Evolutionary conservation across 2,888 invertebrate genomes (phyloP), one percentile per base, ranked within the genome.

Genomic region (Amphipoea lucens): DNA sequence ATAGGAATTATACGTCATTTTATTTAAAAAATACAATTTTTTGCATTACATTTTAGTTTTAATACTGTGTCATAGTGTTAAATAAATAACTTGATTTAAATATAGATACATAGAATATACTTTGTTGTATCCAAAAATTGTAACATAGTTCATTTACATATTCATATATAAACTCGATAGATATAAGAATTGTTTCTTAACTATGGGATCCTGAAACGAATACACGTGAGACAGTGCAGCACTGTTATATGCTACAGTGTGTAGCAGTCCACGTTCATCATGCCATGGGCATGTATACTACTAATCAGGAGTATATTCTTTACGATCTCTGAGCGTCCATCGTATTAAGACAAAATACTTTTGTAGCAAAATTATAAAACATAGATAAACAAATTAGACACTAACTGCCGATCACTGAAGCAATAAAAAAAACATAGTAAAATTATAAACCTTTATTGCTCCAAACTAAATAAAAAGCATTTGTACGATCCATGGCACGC

Each of bases 171-270:
- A 42, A 60, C 57, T 57, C 17, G 2, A 67, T 76, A 67, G 4
- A 67, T 6, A 29, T 48, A 48, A 76, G 17, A 62, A 45, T n/a
- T 7, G n/a, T 20, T 29, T 12, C 7, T 20, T 23, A 5, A 36
- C 23, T 77, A 62, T 69, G 77, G 72, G 66, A 79, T 51, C 73
- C 78, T 78, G 78, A 79, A 73, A 78, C 57, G 73, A 79, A 78
- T 60, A 66, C 40, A 48, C 9, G 17, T 72, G 40, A 51, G 29
- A 42, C 60, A 60, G 17, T 51, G 29, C 23, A 48, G 29, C n/a
- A 57, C 36, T 57, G 65, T 57, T 20, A 76, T 60, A 29, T 63
- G 51, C 36, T 17, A n/a, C 12, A 66, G 36, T 20, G 36, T 60
- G 20, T 9, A n/a, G n/a, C 76, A 57, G 54, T 48, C 11, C 66